Evolutionary conservation across 2,797 vertebrate genomes (phyloP).

Genomic region (Chelidonichthys spinosus): DNA sequence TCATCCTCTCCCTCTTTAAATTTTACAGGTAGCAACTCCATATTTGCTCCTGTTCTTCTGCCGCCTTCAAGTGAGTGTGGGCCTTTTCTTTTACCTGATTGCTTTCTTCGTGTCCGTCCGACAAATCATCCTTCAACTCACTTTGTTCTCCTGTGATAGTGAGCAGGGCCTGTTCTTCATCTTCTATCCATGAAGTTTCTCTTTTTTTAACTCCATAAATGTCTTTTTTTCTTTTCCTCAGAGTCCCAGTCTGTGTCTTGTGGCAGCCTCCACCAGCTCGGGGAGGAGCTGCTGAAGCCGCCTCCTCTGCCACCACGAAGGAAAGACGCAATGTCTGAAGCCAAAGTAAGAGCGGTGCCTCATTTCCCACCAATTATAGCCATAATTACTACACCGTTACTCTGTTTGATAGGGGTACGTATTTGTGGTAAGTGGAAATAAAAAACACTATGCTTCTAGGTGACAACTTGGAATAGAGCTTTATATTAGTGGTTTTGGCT

Average conservation of each 20-base stretch:
- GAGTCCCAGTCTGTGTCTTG: slow-evolving; percentile 93
- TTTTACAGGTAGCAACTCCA: slow-evolving; percentile 89
- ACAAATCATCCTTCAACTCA: neutral
- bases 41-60: slow-evolving; percentile 88
- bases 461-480: neutral
- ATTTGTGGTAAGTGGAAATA: neutral
- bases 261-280: slow-evolving; percentile 91
- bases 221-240: slow-evolving; percentile 56
- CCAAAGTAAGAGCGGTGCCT: slow-evolving; percentile 84
- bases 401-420: neutral
- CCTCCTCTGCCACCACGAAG: slow-evolving; percentile 95
- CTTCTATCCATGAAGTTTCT: neutral
- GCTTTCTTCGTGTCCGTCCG: neutral
- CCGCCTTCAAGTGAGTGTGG: slow-evolving; percentile 92
- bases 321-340: slow-evolving; percentile 88
- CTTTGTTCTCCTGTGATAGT: neutral
- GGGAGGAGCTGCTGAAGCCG: slow-evolving; percentile 90
- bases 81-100: neutral
- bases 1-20: slow-evolving; percentile 29
- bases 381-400: neutral
- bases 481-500: neutral
- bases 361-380: neutral
- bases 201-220: neutral
- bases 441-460: neutral
- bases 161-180: neutral